Evolutionary conservation across 2,113 vertebrate genomes (phyloP), one percentile per base, ranked within the genome.

Genomic region (Hucho hucho): DNA sequence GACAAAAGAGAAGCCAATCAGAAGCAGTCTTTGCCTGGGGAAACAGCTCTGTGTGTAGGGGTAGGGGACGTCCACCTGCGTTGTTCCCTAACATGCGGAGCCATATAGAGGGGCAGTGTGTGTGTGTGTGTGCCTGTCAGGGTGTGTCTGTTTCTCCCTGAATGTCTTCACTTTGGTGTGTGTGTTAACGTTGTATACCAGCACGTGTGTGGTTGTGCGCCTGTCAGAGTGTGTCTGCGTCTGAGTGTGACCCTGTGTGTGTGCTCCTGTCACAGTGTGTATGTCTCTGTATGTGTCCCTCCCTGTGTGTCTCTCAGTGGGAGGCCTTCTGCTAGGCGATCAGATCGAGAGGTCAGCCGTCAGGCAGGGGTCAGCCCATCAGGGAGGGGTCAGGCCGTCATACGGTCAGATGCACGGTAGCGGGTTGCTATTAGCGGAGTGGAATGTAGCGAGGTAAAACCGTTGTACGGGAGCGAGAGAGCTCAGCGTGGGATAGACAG

Each of bases 371-470:
- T 11, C 37, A 43, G 37, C 7, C 7, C 7, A 1, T 37, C 1
- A 37, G 7, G 7, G 37, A 37, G 37, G 37, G 37, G 37, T 37
- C 37, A 37, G 32, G 1, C 6, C 32, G 32, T 90, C 85, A 81
- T 81, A 84, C 79, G 87, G 84, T 88, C 84, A 86, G 82, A 81
- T 82, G 79, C 89, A 88, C 58, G 82, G 82, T 83, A 89, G 81
- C 83, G 46, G 47, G 80, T 66, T 85, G 84, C 77, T 73, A 82
- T 24, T 72, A 79, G 78, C 25, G 49, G 47, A 64, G 29, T 64
- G 69, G 29, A 49, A 47, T 18, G 56, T 68, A 77, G 78, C 67
- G n/a, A 64, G n/a, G 49, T 53, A 43, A 43, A 43, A 43, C 37
- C 73, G 75, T 14, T 32, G 78, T 29, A 13, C 2, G 47, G 75